Base-by-base conservation (phyloP, 2,113 vertebrate genomes). In the Electrona antarctica region DNA sequence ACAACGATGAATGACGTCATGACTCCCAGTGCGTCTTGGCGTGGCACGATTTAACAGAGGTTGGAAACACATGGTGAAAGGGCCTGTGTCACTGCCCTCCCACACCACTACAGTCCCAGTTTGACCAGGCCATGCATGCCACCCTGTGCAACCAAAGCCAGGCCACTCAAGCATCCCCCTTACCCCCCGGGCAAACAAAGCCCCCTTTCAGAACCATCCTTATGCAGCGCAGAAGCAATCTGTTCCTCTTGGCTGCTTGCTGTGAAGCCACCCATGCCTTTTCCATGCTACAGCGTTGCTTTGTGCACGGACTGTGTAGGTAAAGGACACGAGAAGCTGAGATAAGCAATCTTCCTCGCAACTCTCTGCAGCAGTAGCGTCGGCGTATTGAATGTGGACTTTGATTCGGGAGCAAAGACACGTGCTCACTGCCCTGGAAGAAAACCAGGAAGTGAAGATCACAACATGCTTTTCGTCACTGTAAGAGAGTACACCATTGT, bases 171-270 rank as follows among this genome's bases (percentile, higher is more conserved):
- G 12, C 56, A 47, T 13, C 28, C 28, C 21, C 33, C 21, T 15
- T 21, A 11, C 55, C 82, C 86, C 84, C 49, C 72, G 84, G 78
- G 72, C 65, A 85, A 88, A 90, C 84, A 90, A 90, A 90, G 87
- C 71, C 79, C 82, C 84, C 87, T 88, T 91, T 91, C 88, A 90
- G 88, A 64, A 74, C 74, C 7, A 62, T 73, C 77, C 81, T 86
- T 83, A 83, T 86, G 85, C 84, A 84, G 85, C 87, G 85, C 79
- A 86, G 85, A 89, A 87, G 83, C 87, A 92, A 88, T 91, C 89
- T 92, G 88, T 92, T 92, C 86, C 84, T 89, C 83, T 87, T 84
- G 88, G 85, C 68, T 87, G 82, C 87, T 87, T 71, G 49, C 68
- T 87, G 86, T 77, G 86, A 86, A 87, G 86, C 89, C 84, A 85